Conservation (phyloP, 2,888 invertebrate genomes). For the Lathronympha strigana region DNA sequence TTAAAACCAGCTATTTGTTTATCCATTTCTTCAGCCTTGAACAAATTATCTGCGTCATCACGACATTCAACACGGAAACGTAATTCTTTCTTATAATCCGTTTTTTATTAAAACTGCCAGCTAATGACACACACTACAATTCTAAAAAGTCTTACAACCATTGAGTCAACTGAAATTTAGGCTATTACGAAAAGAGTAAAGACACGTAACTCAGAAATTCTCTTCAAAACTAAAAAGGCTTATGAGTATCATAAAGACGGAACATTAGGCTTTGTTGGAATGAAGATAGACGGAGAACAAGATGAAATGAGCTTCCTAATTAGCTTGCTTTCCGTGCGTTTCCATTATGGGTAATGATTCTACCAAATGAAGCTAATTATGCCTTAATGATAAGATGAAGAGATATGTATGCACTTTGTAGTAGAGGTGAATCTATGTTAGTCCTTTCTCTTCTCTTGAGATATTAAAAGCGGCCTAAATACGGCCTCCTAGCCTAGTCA, state of each 20-base stretch:
- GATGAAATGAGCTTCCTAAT: constrained; percentile 30
- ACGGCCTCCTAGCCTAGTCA: too few species aligned
- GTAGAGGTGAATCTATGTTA: neutral
- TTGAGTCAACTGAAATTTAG: neutral
- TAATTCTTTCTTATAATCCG: neutral
- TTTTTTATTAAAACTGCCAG: neutral
- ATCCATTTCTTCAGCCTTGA: too few species aligned
- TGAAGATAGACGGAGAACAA: neutral
- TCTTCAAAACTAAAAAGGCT: neutral
- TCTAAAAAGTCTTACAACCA: neutral
- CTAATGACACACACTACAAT: neutral
- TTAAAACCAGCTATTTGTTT: too few species aligned
- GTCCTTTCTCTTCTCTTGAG: too few species aligned
- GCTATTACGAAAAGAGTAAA: neutral
- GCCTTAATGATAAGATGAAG: neutral
- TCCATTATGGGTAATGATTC: constrained; percentile 23
- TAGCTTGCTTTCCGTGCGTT: constrained; percentile 9
- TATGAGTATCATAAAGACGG: neutral
- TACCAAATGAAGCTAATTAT: constrained; percentile 2
- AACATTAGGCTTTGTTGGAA: neutral
- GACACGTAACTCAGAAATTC: neutral
- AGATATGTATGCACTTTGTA: neutral
- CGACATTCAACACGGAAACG: too few species aligned
- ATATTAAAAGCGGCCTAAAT: too few species aligned
- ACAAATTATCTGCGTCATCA: too few species aligned